These are phyloP conservation scores for Anser cygnoides DNA, from an alignment of 2,113 vertebrate genomes.

Conservation along the genomic window DNA sequence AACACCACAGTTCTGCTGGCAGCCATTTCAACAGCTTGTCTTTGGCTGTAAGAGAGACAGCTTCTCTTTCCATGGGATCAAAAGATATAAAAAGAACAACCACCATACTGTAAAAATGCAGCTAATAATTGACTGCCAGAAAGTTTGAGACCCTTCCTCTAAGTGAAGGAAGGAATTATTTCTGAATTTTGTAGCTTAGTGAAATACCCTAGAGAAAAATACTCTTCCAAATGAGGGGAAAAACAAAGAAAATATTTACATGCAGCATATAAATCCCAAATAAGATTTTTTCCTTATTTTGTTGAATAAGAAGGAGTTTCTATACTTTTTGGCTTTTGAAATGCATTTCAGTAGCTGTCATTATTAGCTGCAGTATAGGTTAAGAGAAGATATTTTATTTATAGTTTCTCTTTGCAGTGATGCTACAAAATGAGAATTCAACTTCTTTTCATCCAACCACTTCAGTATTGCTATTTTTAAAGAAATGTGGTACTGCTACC, in stretches of 20 bases:
- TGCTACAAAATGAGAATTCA: neutral
- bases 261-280: neutral
- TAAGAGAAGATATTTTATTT: neutral
- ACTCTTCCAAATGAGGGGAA: neutral
- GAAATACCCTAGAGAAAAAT: neutral
- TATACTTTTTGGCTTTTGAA: neutral
- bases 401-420: neutral
- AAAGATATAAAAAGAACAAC: conserved; percentile 1
- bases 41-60: conserved; percentile 14
- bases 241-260: neutral
- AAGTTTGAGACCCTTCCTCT: neutral
- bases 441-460: neutral
- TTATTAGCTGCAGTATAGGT: neutral
- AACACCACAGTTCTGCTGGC: conserved; percentile 5
- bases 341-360: neutral
- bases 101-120: neutral
- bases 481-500: neutral
- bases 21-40: conserved; percentile 62
- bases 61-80: neutral
- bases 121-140: neutral
- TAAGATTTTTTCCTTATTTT: neutral
- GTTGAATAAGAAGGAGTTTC: neutral
- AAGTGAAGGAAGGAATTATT: neutral
- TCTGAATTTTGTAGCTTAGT: neutral
- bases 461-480: neutral